Evolutionary conservation across 2,113 vertebrate genomes (phyloP), one percentile per base, ranked within the genome.

Genomic region (Cyphomyrus discorhynchus): DNA sequence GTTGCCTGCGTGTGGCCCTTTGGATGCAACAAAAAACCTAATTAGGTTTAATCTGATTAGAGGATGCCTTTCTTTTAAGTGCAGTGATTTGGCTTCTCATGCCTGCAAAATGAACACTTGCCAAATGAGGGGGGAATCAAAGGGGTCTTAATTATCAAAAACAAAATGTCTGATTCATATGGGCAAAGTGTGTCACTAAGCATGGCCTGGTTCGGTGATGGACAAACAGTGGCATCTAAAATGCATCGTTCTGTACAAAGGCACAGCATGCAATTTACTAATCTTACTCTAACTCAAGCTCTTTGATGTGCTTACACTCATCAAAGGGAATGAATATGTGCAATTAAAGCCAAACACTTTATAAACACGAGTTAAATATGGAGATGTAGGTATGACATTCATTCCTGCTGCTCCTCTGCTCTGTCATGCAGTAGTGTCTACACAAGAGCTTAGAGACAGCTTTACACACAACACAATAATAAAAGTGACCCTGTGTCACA

Each of bases 21-120:
- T n/a, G 56, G 39, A 87, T 46, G 86, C 47, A 80, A 47, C 31
- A 82, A 82, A 46, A 56, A 46, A 1, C 85, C 49, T 87, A 90
- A 90, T 82, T 58, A 82, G 27, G 47, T 50, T 62, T 58, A 42
- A 52, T 86, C 56, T 56, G 66, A 86, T 86, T 58, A 50, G 47
- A 70, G 27, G 31, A 13, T 4, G 21, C 17, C 5, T 46, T 49
- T n/a, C 45, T 85, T 47, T 85, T 85, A 85, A 82, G 19, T 42
- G 19, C 15, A 21, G 84, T 6, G 21, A 86, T 52, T 86, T 86
- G 49, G 49, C 84, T 86, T 50, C 82, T 86, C 49, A 35, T 50
- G n/a, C n/a, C 9, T 17, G 45, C 47, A 27, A 62, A n/a, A 62
- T 9, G 56, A 62, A 27, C 84, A 8, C 27, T 19, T 50, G 84